phyloP scores from a whole-genome alignment of 2,888 invertebrate genomes.

The Molorchus minor region DNA sequence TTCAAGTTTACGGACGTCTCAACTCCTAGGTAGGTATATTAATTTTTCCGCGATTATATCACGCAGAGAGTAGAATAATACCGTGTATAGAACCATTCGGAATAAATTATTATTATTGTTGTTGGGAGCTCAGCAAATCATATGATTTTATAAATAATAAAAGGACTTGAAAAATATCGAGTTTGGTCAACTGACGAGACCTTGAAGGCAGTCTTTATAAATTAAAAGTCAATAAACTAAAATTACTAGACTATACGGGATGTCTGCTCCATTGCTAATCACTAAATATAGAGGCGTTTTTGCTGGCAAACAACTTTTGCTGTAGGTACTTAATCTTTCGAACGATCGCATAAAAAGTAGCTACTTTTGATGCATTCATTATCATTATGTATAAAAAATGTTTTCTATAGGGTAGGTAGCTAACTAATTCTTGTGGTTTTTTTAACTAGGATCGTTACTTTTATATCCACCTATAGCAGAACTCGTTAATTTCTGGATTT shows the following conservation, averaged over 20 bases:
- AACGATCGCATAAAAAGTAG: no score
- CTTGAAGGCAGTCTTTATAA: conserved; percentile 23
- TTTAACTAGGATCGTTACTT: no score
- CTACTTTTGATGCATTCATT: no score
- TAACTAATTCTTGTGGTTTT: no score
- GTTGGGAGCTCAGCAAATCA: conserved; percentile 5
- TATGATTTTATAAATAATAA: conserved; percentile 16
- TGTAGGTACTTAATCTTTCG: no score
- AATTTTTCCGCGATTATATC: background rate
- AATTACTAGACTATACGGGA: conserved; percentile 11
- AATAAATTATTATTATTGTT: background rate
- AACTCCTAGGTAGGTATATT: no score
- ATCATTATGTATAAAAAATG: no score
- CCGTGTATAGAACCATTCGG: background rate
- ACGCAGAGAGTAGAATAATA: background rate
- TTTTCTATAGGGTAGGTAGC: no score
- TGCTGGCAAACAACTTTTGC: background rate
- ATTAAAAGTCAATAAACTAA: conserved; percentile 27
- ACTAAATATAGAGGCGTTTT: background rate
- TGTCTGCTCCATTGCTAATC: conserved; percentile 14
- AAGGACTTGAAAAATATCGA: background rate
- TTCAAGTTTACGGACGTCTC: conserved; percentile 9
- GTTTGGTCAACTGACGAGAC: conserved; percentile 26
- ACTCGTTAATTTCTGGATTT: no score
- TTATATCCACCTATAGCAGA: no score